Base-by-base conservation (phyloP, 2,113 vertebrate genomes). In the Tringa solitaria region DNA sequence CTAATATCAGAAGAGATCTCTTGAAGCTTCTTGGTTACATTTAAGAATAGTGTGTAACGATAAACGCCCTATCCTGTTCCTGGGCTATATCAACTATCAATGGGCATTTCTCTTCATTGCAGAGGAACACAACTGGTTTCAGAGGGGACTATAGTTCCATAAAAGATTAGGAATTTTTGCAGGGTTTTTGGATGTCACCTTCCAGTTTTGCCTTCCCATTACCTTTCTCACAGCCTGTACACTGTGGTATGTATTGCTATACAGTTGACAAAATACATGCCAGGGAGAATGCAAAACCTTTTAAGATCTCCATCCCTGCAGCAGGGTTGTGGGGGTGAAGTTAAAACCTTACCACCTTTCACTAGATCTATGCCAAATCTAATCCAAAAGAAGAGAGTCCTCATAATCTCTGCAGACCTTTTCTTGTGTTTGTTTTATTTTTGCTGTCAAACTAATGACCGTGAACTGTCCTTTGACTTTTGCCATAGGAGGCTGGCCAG, bases 241-340 rank as follows among this genome's bases (percentile, higher is more conserved):
- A 2, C 8, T 74, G 53, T 13, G 56, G 5, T 11, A 78, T 30
- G 11, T 41, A 35, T 50, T 64, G 12, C 11, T 56, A 60, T 6
- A 48, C 8, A 82, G 15, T 9, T 8, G 7, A 85, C 21, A 63
- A 94, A 59, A 64, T 9, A 41, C 1, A 14, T 24, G 5, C n/a
- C 50, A 67, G 45, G 24, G 6, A 95, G 8, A 80, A 85, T n/a
- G 14, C 17, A 77, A n/a, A 15, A 54, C 22, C 3, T 81, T 56
- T 6, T 10, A 72, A 14, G 8, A n/a, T 27, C 33, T 86, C 28
- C 23, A 35, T 28, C 33, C 24, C 5, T 87, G n/a, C 41, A 65
- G 7, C 15, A 76, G 23, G 1, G 4, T 12, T 32, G 17, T 3
- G 1, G 11, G 6, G 7, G 7, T 7, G 6, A 26, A 74, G 11